Percentiles rank a stretch among this genome's conserved stretches.
Conservation (phyloP, 1,140 invertebrate genomes). For the Sipha flava region DNA sequence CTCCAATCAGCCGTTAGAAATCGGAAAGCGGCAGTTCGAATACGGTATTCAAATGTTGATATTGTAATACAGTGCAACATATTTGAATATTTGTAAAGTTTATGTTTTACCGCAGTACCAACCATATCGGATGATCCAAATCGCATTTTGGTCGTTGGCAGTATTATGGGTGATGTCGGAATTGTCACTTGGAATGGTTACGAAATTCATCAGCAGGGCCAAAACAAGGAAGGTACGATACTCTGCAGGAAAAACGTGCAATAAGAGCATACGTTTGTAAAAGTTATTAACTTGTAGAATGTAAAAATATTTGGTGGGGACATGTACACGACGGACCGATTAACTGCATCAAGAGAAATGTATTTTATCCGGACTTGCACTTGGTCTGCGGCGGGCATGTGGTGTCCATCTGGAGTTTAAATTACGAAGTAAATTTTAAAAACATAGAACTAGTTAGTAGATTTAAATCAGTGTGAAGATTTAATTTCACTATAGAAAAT, state of each 20-base stretch:
- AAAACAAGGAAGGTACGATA: slow-evolving; percentile 1
- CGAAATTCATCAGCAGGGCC: not conserved
- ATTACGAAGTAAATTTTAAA: not conserved
- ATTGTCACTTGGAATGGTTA: slow-evolving; percentile 13
- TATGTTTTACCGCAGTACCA: not conserved
- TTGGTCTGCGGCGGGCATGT: slow-evolving; percentile 4
- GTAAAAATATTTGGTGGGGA: slow-evolving; percentile 18
- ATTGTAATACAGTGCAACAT: not conserved
- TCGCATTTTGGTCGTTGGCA: not conserved
- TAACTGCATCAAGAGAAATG: slow-evolving; percentile 11
- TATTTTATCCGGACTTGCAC: slow-evolving; percentile 9
- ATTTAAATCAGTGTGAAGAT: no score
- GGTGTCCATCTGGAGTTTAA: slow-evolving; percentile 11
- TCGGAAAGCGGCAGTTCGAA: slow-evolving; percentile 13
- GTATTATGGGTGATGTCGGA: slow-evolving; percentile 11
- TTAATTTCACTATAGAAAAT: no score
- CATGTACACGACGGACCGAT: slow-evolving; percentile 4
- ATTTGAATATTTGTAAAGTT: no score
- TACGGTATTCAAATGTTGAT: not conserved
- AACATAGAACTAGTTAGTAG: no score
- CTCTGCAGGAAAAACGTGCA: no score
- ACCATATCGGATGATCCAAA: not conserved
- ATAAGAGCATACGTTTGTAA: not conserved
- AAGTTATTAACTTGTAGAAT: not conserved
- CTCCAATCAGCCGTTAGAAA: not conserved